Conservation (phyloP, 2,797 vertebrate species). For the Ibycter americanus region DNA sequence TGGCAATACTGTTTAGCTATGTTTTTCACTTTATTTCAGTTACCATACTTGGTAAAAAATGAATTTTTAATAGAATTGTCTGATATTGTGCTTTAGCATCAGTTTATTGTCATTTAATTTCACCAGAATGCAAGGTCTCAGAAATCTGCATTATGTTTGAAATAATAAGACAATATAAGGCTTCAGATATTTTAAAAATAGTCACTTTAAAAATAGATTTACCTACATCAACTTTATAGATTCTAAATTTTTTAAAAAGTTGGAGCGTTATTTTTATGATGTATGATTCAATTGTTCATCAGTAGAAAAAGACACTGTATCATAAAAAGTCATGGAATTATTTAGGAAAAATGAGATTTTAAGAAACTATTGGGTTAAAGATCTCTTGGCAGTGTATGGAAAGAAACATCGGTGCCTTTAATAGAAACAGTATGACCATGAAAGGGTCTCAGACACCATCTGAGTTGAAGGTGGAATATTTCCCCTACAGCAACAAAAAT, state of each 20-base stretch:
- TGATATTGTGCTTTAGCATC: background rate
- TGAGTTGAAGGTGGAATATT: background rate
- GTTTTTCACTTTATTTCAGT: background rate
- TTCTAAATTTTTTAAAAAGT: accelerated
- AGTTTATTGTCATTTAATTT: background rate
- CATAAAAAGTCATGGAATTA: background rate
- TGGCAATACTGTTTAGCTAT: background rate
- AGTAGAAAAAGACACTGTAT: background rate
- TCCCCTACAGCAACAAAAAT: conserved; percentile 1
- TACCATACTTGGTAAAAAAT: background rate
- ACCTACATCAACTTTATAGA: background rate
- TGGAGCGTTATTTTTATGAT: background rate
- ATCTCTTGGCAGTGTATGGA: background rate
- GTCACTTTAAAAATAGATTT: background rate
- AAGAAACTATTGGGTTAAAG: background rate
- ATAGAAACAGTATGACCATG: background rate
- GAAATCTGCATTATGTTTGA: background rate
- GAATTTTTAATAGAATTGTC: background rate
- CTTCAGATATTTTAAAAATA: background rate
- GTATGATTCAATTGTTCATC: background rate
- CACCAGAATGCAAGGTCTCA: background rate
- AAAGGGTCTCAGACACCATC: background rate
- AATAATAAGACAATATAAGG: background rate
- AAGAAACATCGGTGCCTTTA: background rate
- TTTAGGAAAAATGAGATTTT: background rate